These are phyloP conservation scores for Zaprionus taronus DNA, from an alignment of 1,140 invertebrate species.

Conservation along the genomic window DNA sequence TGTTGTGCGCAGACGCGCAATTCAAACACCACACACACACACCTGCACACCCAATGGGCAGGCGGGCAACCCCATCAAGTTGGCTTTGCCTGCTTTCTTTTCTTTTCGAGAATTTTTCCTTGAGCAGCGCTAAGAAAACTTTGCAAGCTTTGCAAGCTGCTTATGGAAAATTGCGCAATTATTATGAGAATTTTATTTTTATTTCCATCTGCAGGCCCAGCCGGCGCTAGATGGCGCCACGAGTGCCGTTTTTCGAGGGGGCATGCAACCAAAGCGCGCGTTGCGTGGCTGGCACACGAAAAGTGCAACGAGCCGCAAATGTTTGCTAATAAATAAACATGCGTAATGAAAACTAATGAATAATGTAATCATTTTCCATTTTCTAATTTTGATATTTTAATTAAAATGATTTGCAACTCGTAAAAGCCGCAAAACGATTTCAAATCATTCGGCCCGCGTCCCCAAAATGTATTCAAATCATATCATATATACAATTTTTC, in stretches of 20 bases:
- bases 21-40: conserved; percentile 13
- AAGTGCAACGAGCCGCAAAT: conserved; percentile 42
- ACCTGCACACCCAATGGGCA: background rate
- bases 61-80: conserved; percentile 52
- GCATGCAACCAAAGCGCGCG: background rate
- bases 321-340: conserved; percentile 76
- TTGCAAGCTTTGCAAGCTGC: conserved; percentile 58
- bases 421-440: conserved; percentile 84
- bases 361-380: conserved; percentile 84
- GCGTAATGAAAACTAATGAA: conserved; percentile 84
- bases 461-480: conserved; percentile 70
- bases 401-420: conserved; percentile 85
- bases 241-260: conserved; percentile 15
- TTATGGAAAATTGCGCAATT: conserved; percentile 41
- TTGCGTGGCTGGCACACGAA: conserved; percentile 9
- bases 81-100: conserved; percentile 11
- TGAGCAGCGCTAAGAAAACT: conserved; percentile 53
- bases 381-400: conserved; percentile 84
- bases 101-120: conserved; percentile 47
- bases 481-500: conserved; percentile 70
- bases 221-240: conserved; percentile 69
- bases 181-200: conserved; percentile 2
- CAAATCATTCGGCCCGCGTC: conserved; percentile 72
- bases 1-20: conserved; percentile 57
- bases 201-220: background rate